Evolutionary conservation across 1,140 invertebrate species (phyloP), one percentile per base, ranked within the genome.

Genomic region (Chelonus insularis): DNA sequence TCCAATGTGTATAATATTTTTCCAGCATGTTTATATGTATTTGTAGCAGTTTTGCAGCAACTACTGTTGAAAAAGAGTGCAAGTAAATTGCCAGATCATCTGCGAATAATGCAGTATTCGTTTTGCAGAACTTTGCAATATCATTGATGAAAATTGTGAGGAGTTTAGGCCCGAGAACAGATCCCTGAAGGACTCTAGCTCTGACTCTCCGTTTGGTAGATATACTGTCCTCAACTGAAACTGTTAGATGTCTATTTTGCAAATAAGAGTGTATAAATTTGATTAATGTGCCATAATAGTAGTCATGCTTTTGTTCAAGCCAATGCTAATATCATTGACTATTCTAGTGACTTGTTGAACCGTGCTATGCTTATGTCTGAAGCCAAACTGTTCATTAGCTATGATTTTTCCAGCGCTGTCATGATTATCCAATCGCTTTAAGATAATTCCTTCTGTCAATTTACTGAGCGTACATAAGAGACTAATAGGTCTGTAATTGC

Each of bases 401-500:
- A 73, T 8, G 29, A 18, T 21, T 12, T 57, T 25, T 0, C 67
- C 37, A 43, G 18, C 5, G 5, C 21, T 47, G 48, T 57, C 50
- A 11, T 60, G 36, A 2, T 60, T 39, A 54, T 60, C 67, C 0
- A 72, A 16, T 65, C 72, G 58, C 9, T 57, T 65, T 1, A 71
- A 45, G 1, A 78, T 62, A 0, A 71, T 48, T 29, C 18, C 71
- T 68, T 77, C 76, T 0, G 71, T 41, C 9, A 76, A 20, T 66
- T 79, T 78, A 11, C 64, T 66, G 0, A 75, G 9, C 2, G 60
- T 64, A 12, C 57, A 43, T 4, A 78, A 67, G 0, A 78, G 62
- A 50, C 68, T 70, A 12, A 78, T 80, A 12, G 76, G 77, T 21
- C 76, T 63, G 47, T 78, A 77, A 37, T 55, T 72, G 11, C 11